Evolutionary conservation across 2,113 vertebrate species (phyloP), one percentile per base, ranked within the genome.

Genomic region (Sorex fumeus): DNA sequence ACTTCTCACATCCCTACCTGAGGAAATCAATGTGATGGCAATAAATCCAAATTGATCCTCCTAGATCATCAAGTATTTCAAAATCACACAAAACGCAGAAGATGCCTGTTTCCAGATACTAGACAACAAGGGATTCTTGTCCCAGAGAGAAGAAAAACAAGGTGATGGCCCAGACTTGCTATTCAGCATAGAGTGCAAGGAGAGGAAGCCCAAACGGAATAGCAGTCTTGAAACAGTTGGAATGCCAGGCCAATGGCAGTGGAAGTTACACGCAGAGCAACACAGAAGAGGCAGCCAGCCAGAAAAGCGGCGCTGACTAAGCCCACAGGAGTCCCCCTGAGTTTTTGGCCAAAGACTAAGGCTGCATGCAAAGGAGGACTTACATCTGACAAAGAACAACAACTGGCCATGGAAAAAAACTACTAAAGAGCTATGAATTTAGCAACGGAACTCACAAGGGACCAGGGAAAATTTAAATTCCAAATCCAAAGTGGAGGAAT

Each of bases 31-130:
- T 53, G 21, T 78, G 21, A 85, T 27, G 30, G 13, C 53, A 71
- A 85, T 23, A 47, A 74, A 69, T 10, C 60, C n/a, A 79, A 21
- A 76, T 15, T 82, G 70, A 27, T 23, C 57, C 34, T n/a, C 34
- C 86, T 27, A 25, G 71, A 21, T n/a, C n/a, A 30, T 76, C 72
- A 71, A 45, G 62, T 82, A 91, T 67, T 13, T 77, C 57, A 85
- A 93, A 95, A 89, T 78, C 82, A 92, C 25, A 78, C 28, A 60
- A 82, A 82, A 86, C 43, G 11, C 21, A 82, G 64, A 28, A 71
- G 60, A 74, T 62, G 72, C 81, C 8, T 60, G 23, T 79, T 76
- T 77, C 32, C 70, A 36, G 81, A 84, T 71, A 84, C 62, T 23
- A 81, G 71, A 23, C 25, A 81, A 7, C 21, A 72, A 3, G 75